phyloP scores from a whole-genome alignment of 2,113 vertebrate species.

The Microtus oregoni region DNA sequence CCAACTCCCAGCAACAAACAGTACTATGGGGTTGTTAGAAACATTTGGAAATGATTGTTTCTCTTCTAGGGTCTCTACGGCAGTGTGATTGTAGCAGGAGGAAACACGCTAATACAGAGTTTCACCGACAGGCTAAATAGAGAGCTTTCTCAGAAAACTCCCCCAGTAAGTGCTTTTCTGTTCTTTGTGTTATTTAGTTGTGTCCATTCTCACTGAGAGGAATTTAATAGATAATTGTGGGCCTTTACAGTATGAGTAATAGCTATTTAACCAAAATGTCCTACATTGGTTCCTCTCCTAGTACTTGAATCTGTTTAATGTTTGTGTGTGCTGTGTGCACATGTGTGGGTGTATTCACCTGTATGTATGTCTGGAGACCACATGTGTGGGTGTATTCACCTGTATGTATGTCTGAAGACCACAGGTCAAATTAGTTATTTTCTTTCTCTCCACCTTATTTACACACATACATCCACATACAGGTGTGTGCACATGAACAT shows the following conservation, averaged over 20 bases:
- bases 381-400: neutral
- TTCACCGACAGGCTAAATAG: conserved; percentile 98
- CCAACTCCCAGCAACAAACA: neutral
- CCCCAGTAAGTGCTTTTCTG: conserved; percentile 90
- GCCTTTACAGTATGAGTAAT: conserved; percentile 6
- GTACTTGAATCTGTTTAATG: neutral
- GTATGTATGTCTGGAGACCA: neutral
- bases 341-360: neutral
- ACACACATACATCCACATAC: neutral
- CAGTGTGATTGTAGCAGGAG: conserved; percentile 98
- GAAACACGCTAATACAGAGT: conserved; percentile 98
- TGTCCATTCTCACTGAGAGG: neutral
- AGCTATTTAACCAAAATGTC: neutral
- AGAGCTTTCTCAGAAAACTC: conserved; percentile 99
- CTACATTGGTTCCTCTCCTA: neutral
- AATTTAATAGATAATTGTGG: neutral
- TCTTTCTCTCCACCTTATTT: neutral
- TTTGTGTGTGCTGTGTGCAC: neutral
- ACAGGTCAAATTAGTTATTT: neutral
- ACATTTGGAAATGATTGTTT: conserved; percentile 34
- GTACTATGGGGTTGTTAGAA: neutral
- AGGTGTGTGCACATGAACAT: neutral
- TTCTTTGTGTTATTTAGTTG: neutral
- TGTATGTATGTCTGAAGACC: neutral
- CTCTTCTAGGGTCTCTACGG: conserved; percentile 94